These are phyloP conservation scores for Plebejus melissa DNA, from an alignment of 2,888 invertebrate species.

Conservation along the genomic window DNA sequence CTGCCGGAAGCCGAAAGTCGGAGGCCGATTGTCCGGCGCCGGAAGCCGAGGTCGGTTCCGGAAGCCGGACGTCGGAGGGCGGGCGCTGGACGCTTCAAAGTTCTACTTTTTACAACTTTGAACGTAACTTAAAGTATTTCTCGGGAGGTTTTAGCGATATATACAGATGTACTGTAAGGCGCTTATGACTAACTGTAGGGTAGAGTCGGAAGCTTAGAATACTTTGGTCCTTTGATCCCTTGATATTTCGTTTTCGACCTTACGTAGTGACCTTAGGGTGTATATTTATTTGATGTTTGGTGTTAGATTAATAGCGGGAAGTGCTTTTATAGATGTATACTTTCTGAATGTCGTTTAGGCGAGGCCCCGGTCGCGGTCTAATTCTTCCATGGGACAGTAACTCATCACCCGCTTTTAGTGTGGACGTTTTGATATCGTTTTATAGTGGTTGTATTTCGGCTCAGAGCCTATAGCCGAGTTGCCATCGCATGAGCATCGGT, in stretches of 20 bases:
- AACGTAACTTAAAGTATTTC: conserved; percentile 50
- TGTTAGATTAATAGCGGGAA: conserved; percentile 69
- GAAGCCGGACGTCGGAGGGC: conserved; percentile 33
- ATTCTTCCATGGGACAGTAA: conserved; percentile 30
- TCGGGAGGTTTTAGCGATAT: conserved; percentile 44
- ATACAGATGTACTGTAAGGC: conserved; percentile 44
- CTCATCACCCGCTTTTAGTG: conserved; percentile 7
- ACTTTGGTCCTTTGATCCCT: conserved; percentile 53
- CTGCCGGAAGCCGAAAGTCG: conserved; percentile 38
- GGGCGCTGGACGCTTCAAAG: conserved; percentile 44
- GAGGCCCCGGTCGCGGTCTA: background rate
- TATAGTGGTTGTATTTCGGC: conserved; percentile 6
- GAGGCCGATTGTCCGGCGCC: conserved; percentile 14
- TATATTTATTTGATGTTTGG: conserved; percentile 71
- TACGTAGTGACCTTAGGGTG: conserved; percentile 41
- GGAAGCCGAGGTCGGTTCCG: background rate
- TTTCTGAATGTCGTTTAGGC: conserved; percentile 37
- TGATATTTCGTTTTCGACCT: conserved; percentile 47
- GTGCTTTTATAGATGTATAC: conserved; percentile 68
- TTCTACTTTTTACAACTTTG: conserved; percentile 44
- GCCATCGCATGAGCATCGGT: background rate
- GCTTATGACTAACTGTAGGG: conserved; percentile 55
- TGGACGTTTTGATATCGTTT: conserved; percentile 27
- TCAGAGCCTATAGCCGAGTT: background rate
- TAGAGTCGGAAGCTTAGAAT: conserved; percentile 58